Evolutionary conservation across 1,140 invertebrate genomes (phyloP).

Genomic region (Pachypsylla venusta): DNA sequence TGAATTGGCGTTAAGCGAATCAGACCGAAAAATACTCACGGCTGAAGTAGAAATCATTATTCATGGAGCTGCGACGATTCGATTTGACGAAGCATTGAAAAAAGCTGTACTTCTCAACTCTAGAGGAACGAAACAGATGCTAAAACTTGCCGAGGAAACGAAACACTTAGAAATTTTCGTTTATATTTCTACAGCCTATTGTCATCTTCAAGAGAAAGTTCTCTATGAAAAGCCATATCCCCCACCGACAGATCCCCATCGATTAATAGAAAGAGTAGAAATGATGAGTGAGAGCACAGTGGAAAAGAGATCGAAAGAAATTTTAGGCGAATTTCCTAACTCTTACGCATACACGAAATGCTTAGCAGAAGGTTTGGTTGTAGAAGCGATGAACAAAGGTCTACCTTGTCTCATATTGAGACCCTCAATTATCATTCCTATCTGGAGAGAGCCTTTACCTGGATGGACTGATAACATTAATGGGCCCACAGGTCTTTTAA

Average conservation of each 20-base stretch:
- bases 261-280: constrained; percentile 73
- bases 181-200: constrained; percentile 47
- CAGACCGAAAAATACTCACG: constrained; percentile 47
- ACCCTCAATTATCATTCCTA: constrained; percentile 74
- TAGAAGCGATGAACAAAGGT: constrained; percentile 47
- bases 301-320: constrained; percentile 50
- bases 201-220: constrained; percentile 43
- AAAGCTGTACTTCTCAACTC: constrained; percentile 58
- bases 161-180: constrained; percentile 47
- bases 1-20: constrained; percentile 53
- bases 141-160: constrained; percentile 58
- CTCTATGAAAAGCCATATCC: constrained; percentile 60
- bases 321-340: constrained; percentile 70
- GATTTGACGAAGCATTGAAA: constrained; percentile 58
- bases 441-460: constrained; percentile 60
- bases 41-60: constrained; percentile 21
- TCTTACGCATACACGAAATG: constrained; percentile 88
- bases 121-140: constrained; percentile 52
- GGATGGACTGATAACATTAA: constrained; percentile 94
- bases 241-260: constrained; percentile 72
- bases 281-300: constrained; percentile 71
- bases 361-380: constrained; percentile 62
- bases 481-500: constrained; percentile 63
- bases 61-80: constrained; percentile 61
- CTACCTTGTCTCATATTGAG: constrained; percentile 76